Evolutionary conservation across 2,113 vertebrate species (phyloP).

Genomic region (Entelurus aequoreus): DNA sequence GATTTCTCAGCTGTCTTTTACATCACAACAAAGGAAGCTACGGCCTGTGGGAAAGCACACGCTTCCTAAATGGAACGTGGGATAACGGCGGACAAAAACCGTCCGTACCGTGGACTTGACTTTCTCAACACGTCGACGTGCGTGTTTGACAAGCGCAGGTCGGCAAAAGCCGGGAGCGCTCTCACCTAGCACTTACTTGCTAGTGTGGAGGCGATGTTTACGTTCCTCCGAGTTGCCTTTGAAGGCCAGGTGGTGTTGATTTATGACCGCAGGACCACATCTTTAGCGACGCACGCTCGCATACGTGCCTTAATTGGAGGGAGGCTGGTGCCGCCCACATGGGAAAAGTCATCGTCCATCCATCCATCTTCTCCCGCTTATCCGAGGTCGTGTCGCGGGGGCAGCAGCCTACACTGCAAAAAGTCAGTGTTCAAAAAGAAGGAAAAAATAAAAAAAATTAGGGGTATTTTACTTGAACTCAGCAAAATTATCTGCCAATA

Average conservation of each 20-base stretch:
- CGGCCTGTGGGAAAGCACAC: slow-evolving; percentile 24
- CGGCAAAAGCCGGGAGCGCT: slow-evolving; percentile 42
- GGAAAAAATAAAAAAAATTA: no score
- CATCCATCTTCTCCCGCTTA: no score
- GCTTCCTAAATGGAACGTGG: slow-evolving; percentile 22
- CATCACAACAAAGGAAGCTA: slow-evolving; percentile 49
- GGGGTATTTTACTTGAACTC: no score
- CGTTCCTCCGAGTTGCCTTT: slow-evolving; percentile 22
- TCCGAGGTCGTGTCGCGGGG: no score
- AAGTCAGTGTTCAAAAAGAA: no score
- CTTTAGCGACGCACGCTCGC: slow-evolving; percentile 6
- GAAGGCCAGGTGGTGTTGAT: slow-evolving; percentile 30
- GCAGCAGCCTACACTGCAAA: no score
- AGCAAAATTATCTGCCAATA: no score
- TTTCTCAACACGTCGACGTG: slow-evolving; percentile 11
- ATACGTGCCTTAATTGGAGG: no score
- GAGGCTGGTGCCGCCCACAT: no score
- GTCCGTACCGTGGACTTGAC: background rate
- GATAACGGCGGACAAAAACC: background rate
- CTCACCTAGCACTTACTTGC: slow-evolving; percentile 39
- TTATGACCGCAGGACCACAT: slow-evolving; percentile 32
- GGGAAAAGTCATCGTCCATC: no score
- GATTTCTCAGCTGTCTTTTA: slow-evolving; percentile 54
- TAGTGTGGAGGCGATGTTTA: slow-evolving; percentile 61
- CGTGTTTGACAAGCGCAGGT: slow-evolving; percentile 38